A percentile compares a stretch with the other conserved stretches of the same genome.
Conservation (phyloP, 2,797 vertebrate species). For the Aulostomus chinensis region DNA sequence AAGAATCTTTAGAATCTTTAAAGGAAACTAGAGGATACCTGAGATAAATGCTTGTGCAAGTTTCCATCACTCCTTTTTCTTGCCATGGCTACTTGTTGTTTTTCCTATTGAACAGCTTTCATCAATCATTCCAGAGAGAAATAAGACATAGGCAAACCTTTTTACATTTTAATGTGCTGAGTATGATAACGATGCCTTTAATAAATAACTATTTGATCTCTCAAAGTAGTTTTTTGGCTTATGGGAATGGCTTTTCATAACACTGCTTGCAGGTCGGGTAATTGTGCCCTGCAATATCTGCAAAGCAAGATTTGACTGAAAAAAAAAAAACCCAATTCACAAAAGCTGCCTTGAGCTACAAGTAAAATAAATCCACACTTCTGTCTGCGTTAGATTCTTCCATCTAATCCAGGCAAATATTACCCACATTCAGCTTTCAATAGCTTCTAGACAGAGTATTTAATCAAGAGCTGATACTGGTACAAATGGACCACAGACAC, state of each 20-base stretch:
- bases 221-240: slow-evolving; percentile 32
- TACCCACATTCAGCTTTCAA: slow-evolving; percentile 31
- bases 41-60: too few species aligned
- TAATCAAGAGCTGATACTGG: slow-evolving; percentile 42
- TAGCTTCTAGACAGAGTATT: slow-evolving; percentile 14
- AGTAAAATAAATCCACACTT: slow-evolving; percentile 2
- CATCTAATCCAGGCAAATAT: slow-evolving; percentile 25
- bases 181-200: slow-evolving; percentile 19
- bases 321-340: slow-evolving; percentile 31
- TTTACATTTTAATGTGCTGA: slow-evolving; percentile 30
- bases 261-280: slow-evolving; percentile 26
- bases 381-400: slow-evolving; percentile 19
- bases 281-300: slow-evolving; percentile 11
- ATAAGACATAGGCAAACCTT: too few species aligned
- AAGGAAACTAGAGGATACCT: too few species aligned
- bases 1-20: too few species aligned
- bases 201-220: slow-evolving; percentile 36
- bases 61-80: too few species aligned
- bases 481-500: slow-evolving; percentile 14
- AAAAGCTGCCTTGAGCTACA: slow-evolving; percentile 7
- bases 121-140: slow-evolving; percentile 5
- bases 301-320: slow-evolving; percentile 21
- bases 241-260: slow-evolving; percentile 22
- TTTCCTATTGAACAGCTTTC: slow-evolving; percentile 21
- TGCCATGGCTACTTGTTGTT: slow-evolving; percentile 1